These are phyloP conservation scores for Mesembrinibis cayennensis DNA, from an alignment of 2,113 vertebrate genomes.

Conservation along the genomic window DNA sequence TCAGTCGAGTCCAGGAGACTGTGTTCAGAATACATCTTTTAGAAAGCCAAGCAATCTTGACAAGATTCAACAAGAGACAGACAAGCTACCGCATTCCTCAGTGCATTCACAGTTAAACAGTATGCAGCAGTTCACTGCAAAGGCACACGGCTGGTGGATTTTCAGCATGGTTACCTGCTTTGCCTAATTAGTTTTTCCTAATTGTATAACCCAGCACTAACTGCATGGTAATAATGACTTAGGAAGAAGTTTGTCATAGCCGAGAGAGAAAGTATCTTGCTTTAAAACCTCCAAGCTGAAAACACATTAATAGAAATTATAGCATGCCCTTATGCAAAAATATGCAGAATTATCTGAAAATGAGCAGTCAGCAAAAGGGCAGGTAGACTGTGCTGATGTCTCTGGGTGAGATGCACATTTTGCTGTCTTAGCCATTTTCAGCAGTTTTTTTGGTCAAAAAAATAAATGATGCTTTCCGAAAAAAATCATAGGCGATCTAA, in stretches of 20 bases:
- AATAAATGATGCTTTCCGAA: not conserved
- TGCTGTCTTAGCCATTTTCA: not conserved
- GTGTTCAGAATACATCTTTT: not conserved
- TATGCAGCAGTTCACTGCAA: not conserved
- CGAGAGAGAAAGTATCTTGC: not conserved
- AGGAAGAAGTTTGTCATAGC: not conserved
- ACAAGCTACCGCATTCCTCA: not conserved
- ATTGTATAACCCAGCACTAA: not conserved
- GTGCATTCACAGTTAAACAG: not conserved
- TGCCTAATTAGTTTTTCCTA: not conserved
- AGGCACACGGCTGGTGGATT: not conserved
- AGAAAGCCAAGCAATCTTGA: not conserved
- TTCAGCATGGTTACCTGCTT: not conserved
- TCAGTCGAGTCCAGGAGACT: not conserved
- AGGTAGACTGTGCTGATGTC: conserved; percentile 9
- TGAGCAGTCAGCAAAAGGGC: conserved; percentile 25
- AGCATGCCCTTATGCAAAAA: conserved; percentile 2
- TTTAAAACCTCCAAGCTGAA: not conserved
- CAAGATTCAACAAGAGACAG: not conserved
- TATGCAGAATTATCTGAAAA: conserved; percentile 29
- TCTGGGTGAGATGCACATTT: not conserved
- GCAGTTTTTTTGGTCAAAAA: conserved; percentile 16
- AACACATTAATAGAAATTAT: not conserved
- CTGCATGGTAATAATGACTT: not conserved
- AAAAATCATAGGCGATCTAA: not conserved